These are phyloP conservation scores for Crotophaga sulcirostris DNA, from an alignment of 2,113 vertebrate genomes.

Conservation along the genomic window DNA sequence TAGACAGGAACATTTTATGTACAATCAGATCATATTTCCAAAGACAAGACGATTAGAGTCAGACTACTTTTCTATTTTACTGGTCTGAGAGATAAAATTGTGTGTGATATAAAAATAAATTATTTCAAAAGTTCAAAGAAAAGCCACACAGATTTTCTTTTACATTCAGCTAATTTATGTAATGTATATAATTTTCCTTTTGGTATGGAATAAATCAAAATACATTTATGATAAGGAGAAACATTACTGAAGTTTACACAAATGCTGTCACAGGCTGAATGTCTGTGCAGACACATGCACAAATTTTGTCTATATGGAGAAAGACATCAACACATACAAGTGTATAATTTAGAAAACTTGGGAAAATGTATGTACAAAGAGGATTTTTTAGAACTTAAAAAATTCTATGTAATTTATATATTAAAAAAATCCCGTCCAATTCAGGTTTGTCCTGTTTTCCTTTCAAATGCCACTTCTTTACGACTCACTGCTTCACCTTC, in stretches of 20 bases:
- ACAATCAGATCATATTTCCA: not conserved
- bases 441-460: not conserved
- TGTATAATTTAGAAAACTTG: not conserved
- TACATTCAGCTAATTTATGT: not conserved
- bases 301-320: not conserved
- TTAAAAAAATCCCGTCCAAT: not conserved
- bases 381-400: not conserved
- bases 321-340: not conserved
- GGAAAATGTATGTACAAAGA: not conserved
- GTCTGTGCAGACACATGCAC: not conserved
- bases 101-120: not conserved
- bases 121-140: not conserved
- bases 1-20: not conserved
- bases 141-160: not conserved
- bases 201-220: not conserved
- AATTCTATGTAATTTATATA: not conserved
- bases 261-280: not conserved
- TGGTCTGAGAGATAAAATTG: not conserved
- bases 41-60: not conserved
- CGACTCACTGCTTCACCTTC: not conserved
- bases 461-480: not conserved
- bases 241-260: not conserved
- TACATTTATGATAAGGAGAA: not conserved
- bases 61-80: not conserved
- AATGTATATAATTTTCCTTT: not conserved